Base-by-base conservation (phyloP, 2,888 invertebrate genomes). In the Lydus trimaculatus region DNA sequence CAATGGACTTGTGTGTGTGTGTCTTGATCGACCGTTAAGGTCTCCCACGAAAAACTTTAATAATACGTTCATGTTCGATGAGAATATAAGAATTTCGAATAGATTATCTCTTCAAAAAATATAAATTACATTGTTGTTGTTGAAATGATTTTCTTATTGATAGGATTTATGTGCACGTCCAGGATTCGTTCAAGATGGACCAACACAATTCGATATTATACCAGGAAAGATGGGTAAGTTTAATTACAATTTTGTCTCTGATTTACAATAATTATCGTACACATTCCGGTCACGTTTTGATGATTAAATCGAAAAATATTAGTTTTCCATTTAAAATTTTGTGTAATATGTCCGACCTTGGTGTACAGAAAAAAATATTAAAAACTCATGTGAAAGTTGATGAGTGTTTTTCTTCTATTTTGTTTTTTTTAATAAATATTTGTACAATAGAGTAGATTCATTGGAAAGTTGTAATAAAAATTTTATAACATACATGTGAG, bases 141-240 rank as follows among this genome's bases (percentile, higher is more conserved):
- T 61, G 15, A 61, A 56, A 48, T 33, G 17, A 28, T 31, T 43
- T 3, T 43, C 43, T 80, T 81, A 73, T 80, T 89, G 88, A 39
- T 88, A 94, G 94, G 94, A 94, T 80, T 86, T 94, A 67, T 91
- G 90, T 81, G 86, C 89, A 64, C 90, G 93, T 75, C 94, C 95
- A 0, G 90, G 92, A 65, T 95, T 95, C 82, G 91, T 94, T n/a
- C 89, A 90, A 80, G 93, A 94, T 85, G 91, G 92, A 58, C 90
- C 91, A 9, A 89, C 92, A 56, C 92, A 92, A 64, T 95, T 96
- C 82, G 96, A 96, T 83, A 92, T 96, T 61, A 89, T 90, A 48
- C 91, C 95, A 0, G 96, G 97, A 11, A 95, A 95, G 89, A 91
- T 96, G 88, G 97, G 95, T 94, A 85, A 90, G 91, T 81, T n/a